These are phyloP conservation scores for Haemorhous mexicanus DNA, from an alignment of 2,113 vertebrate species.

Conservation along the genomic window DNA sequence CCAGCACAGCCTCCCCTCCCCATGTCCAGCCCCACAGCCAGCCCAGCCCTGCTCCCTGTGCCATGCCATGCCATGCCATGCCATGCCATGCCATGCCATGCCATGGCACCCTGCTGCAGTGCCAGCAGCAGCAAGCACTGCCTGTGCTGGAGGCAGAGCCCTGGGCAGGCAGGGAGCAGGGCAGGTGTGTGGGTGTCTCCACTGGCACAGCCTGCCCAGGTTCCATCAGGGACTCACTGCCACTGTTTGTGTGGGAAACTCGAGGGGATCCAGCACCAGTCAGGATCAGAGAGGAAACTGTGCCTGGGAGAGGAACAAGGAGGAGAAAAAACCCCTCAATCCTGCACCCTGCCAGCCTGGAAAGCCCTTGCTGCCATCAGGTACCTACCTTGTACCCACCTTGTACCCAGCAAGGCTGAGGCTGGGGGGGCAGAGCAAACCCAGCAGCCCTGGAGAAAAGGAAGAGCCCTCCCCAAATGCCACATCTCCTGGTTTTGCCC, in stretches of 20 bases:
- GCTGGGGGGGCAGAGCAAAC: background rate
- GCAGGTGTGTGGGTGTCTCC: background rate
- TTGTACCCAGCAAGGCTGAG: background rate
- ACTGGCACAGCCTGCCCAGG: background rate
- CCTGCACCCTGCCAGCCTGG: background rate
- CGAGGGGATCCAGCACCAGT: background rate
- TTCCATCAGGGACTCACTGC: background rate
- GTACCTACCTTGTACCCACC: rapidly evolving
- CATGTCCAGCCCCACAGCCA: background rate
- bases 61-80: no score
- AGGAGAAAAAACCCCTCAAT: background rate
- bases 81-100: no score
- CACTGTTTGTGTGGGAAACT: background rate
- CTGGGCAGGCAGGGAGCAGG: background rate
- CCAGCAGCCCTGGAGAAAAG: background rate
- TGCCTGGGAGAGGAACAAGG: background rate
- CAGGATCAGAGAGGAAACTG: background rate
- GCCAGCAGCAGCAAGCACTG: background rate
- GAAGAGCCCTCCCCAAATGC: background rate
- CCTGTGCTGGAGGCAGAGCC: background rate
- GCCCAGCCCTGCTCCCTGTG: no score
- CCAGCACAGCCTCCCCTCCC: background rate
- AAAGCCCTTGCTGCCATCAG: background rate
- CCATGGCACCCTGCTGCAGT: background rate
- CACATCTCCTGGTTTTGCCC: no score